These are phyloP conservation scores for Eilema depressum DNA, from an alignment of 2,888 invertebrate species.

Conservation along the genomic window DNA sequence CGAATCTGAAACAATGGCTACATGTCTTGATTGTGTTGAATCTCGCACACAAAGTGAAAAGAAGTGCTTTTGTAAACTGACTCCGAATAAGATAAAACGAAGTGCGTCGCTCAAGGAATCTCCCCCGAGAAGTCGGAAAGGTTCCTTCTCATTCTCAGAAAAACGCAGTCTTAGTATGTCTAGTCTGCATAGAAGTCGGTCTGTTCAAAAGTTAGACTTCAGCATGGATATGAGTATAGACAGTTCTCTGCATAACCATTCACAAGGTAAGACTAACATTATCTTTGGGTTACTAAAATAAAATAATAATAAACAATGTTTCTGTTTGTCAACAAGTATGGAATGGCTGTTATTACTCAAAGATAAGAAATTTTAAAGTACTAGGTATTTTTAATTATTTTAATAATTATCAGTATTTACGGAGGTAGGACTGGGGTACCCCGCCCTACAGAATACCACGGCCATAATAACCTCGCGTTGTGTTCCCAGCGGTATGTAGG, in stretches of 20 bases:
- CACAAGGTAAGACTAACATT: constrained; percentile 66
- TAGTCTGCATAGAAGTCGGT: constrained; percentile 77
- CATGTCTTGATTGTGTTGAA: constrained; percentile 72
- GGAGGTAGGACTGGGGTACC: too few species aligned
- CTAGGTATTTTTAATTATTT: too few species aligned
- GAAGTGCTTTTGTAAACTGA: constrained; percentile 71
- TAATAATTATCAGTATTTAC: too few species aligned
- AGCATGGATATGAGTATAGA: constrained; percentile 86
- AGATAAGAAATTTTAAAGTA: too few species aligned
- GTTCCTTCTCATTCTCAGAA: constrained; percentile 68
- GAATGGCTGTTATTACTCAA: neutral
- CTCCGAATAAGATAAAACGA: constrained; percentile 72
- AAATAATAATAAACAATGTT: neutral
- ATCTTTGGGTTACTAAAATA: too few species aligned
- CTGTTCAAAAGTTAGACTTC: constrained; percentile 84
- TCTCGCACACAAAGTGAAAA: constrained; percentile 62
- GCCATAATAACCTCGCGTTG: too few species aligned
- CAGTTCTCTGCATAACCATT: constrained; percentile 74
- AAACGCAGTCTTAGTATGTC: constrained; percentile 79
- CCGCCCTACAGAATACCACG: too few species aligned
- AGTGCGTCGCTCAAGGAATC: constrained; percentile 79
- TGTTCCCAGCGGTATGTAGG: too few species aligned
- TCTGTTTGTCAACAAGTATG: too few species aligned
- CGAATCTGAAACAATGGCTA: constrained; percentile 78
- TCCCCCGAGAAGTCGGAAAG: constrained; percentile 67